These are phyloP conservation scores for Aramus guarauna DNA, from an alignment of 2,113 vertebrate genomes.

Conservation along the genomic window DNA sequence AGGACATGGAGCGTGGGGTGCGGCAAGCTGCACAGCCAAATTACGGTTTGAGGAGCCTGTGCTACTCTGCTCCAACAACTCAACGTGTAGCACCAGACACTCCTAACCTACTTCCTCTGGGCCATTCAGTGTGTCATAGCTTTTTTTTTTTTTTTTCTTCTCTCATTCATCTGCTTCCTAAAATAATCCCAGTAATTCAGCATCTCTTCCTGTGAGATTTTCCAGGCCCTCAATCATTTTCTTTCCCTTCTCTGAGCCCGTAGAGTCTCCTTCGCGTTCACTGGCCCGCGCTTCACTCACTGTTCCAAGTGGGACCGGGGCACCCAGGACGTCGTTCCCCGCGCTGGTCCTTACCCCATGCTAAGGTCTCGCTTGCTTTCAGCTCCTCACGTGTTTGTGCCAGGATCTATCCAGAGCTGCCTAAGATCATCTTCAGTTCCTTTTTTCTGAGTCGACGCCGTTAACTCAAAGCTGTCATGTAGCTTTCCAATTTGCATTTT, in stretches of 20 bases:
- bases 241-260: background rate
- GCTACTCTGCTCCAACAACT: background rate
- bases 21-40: background rate
- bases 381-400: background rate
- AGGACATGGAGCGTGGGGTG: rapidly evolving
- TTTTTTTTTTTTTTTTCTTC: background rate
- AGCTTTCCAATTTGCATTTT: background rate
- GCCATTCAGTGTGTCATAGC: background rate
- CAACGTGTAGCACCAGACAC: background rate
- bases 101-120: background rate
- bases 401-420: background rate
- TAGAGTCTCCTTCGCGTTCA: rapidly evolving
- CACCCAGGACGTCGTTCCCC: background rate
- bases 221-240: background rate
- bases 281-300: rapidly evolving
- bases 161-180: conserved; percentile 1
- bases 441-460: background rate
- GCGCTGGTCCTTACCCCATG: rapidly evolving
- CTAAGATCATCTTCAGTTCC: background rate
- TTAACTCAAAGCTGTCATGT: background rate
- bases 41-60: rapidly evolving
- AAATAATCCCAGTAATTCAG: conserved; percentile 3
- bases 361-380: background rate
- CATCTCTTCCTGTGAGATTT: background rate
- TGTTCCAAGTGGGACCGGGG: background rate